phyloP scores from a whole-genome alignment of 2,888 invertebrate species.

The Acleris cristana region DNA sequence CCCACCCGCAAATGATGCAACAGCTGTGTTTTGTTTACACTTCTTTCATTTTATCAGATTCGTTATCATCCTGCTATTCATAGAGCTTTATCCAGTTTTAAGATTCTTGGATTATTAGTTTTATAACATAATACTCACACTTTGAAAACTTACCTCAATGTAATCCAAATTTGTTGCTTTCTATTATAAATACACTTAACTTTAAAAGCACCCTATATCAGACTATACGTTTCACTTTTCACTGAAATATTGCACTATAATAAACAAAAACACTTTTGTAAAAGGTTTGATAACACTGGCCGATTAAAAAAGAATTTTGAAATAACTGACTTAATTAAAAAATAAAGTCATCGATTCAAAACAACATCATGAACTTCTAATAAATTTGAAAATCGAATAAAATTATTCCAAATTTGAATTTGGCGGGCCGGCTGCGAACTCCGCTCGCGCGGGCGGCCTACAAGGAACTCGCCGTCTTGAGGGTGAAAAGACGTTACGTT shows the following conservation, averaged over 20 bases:
- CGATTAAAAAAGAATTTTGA: constrained; percentile 3
- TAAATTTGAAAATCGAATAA: constrained; percentile 23
- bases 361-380: constrained; percentile 12
- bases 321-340: constrained; percentile 20
- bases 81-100: background rate
- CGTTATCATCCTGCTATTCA: background rate
- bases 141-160: constrained; percentile 14
- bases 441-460: constrained; percentile 73
- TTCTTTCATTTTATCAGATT: background rate
- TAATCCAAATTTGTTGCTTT: background rate
- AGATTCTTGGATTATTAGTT: background rate
- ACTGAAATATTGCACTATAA: constrained; percentile 36
- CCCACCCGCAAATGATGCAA: background rate
- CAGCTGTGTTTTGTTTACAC: constrained; percentile 32
- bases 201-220: constrained; percentile 58
- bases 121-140: background rate
- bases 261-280: constrained; percentile 5
- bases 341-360: constrained; percentile 20
- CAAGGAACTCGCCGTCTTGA: constrained; percentile 77
- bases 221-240: constrained; percentile 53
- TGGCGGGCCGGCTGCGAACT: constrained; percentile 63
- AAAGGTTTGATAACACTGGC: constrained; percentile 23
- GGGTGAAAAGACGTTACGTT: constrained; percentile 79
- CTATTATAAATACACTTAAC: constrained; percentile 21
- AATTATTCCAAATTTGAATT: constrained; percentile 52